Base-by-base conservation (phyloP, 2,797 vertebrate genomes). In the Helostoma temminkii region DNA sequence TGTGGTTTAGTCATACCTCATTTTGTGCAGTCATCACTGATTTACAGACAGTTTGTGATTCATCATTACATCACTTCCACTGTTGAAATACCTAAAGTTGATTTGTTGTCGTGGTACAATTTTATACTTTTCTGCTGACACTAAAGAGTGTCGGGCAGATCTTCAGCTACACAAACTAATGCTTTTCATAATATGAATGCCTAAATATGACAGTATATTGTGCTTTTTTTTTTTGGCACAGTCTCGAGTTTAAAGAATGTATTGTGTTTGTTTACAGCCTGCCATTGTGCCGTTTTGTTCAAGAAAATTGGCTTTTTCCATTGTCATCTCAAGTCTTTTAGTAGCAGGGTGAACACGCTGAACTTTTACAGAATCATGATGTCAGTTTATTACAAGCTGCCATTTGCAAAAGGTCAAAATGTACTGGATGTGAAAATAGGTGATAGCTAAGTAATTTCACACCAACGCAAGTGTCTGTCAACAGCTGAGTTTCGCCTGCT, bases 331-430 rank as follows among this genome's bases (percentile, higher is more conserved):
- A 22, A 64, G 70, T 66, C 66, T 62, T 46, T 45, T 22, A 48
- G 25, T 67, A 70, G 64, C 72, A 66, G 79, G 63, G 56, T 84
- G 68, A 42, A 71, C 63, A 37, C 76, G 30, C 34, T n/a, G 16
- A 48, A 71, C 56, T 52, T 66, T 66, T 22, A 65, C 58, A 62
- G 16, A 74, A 32, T 39, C 52, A 16, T 16, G 30, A 71, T 64
- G 47, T 78, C 32, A 12, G 12, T 76, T 75, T 63, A 66, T 78
- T 73, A 74, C 52, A 61, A 36, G 63, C 42, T 74, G 65, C 64
- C 67, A 62, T 82, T 81, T 81, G 37, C 50, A 57, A 69, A 82
- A 88, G 66, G 83, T 84, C 69, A 71, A 34, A 57, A 55, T 61
- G 72, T 52, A 9, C 56, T 62, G 39, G 28, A 48, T 76, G 71